These are phyloP conservation scores for Oreochromis grahami DNA, from an alignment of 2,797 vertebrate genomes.

Conservation along the genomic window DNA sequence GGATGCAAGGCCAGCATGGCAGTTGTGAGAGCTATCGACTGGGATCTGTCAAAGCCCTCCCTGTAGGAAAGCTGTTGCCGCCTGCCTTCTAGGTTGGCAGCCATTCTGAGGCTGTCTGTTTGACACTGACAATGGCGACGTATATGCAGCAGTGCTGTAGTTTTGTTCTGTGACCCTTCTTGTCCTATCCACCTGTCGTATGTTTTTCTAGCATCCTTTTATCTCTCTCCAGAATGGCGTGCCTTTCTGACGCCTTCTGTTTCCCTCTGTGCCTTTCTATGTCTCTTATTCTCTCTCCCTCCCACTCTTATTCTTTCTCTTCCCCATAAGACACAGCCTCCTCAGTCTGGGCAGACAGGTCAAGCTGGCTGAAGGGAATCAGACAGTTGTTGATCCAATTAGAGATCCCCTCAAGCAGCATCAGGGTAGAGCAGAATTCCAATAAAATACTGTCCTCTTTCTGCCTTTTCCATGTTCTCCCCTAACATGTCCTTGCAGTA, in stretches of 20 bases:
- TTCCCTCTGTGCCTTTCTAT: background rate
- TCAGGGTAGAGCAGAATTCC: slow-evolving; percentile 49
- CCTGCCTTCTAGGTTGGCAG: slow-evolving; percentile 21
- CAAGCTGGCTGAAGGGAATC: slow-evolving; percentile 67
- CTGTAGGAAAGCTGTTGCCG: slow-evolving; percentile 40
- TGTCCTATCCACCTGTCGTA: background rate
- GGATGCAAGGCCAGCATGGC: slow-evolving; percentile 61
- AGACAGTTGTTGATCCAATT: slow-evolving; percentile 75
- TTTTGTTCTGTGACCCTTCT: background rate
- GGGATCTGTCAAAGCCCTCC: slow-evolving; percentile 61
- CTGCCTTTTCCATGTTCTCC: slow-evolving; percentile 5
- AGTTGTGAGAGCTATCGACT: slow-evolving; percentile 68
- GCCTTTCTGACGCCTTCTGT: background rate
- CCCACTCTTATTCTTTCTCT: background rate
- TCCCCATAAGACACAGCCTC: slow-evolving; percentile 50
- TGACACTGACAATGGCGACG: slow-evolving; percentile 33
- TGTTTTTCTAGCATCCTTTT: background rate
- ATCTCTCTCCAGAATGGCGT: background rate
- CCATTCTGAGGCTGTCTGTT: slow-evolving; percentile 26
- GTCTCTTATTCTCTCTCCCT: background rate
- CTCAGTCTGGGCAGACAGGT: slow-evolving; percentile 55
- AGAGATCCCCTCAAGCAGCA: slow-evolving; percentile 53
- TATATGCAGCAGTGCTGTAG: background rate
- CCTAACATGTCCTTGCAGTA: slow-evolving; percentile 28
- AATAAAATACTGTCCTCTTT: slow-evolving; percentile 43